Evolutionary conservation across 1,140 invertebrate species (phyloP).

Genomic region (Capitella teleta): DNA sequence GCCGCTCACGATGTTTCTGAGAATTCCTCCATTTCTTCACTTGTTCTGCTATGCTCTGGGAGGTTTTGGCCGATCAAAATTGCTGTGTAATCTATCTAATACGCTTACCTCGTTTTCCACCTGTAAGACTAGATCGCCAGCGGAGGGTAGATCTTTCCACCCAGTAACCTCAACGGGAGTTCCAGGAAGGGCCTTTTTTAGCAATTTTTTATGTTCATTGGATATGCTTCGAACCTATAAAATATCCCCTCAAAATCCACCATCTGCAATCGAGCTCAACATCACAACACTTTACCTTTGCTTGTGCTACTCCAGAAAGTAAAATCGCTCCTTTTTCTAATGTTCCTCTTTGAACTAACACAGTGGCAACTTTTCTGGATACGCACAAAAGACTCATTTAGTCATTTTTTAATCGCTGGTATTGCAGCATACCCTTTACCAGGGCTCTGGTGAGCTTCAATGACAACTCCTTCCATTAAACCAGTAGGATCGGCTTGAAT

Average conservation of each 20-base stretch:
- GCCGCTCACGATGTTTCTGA: too few species aligned
- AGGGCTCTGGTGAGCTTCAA: conserved; percentile 71
- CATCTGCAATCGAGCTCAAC: neutral
- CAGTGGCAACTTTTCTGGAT: conserved; percentile 71
- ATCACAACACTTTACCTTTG: neutral
- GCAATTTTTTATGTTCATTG: conserved; percentile 58
- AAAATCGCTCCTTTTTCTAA: conserved; percentile 56
- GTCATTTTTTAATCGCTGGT: neutral
- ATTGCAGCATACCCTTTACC: conserved; percentile 50
- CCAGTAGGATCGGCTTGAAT: conserved; percentile 70
- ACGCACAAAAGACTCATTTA: conserved; percentile 9
- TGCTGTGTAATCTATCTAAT: too few species aligned
- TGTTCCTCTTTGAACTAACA: conserved; percentile 79
- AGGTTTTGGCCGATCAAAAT: too few species aligned
- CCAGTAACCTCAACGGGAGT: conserved; percentile 71
- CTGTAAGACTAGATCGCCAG: conserved; percentile 63
- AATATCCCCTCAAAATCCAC: conserved; percentile 3
- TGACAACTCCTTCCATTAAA: conserved; percentile 72
- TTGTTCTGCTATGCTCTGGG: too few species aligned
- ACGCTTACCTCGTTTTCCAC: conserved; percentile 11
- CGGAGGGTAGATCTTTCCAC: conserved; percentile 55
- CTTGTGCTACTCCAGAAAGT: neutral
- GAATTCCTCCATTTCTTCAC: too few species aligned
- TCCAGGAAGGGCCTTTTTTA: conserved; percentile 62
- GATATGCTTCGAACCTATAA: conserved; percentile 61